Percentiles rank a stretch among this genome's conserved stretches.
These are phyloP conservation scores for Liodrosophila aerea DNA, from an alignment of 2,888 invertebrate genomes.

Conservation along the genomic window DNA sequence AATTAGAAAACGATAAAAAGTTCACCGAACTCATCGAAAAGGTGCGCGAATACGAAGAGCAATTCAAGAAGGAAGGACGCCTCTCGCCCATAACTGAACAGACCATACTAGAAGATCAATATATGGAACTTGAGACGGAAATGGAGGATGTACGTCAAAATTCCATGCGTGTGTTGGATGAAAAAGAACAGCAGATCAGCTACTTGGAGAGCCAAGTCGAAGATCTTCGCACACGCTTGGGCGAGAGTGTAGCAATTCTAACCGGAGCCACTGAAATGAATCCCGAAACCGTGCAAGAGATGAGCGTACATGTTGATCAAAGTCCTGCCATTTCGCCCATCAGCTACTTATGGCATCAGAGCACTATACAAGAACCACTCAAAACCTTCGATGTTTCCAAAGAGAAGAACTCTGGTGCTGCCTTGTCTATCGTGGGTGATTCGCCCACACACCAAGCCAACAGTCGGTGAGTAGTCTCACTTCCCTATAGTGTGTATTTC, in stretches of 20 bases:
- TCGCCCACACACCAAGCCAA: constrained; percentile 64
- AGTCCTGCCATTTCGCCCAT: constrained; percentile 83
- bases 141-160: constrained; percentile 84
- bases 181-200: constrained; percentile 84
- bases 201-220: constrained; percentile 83
- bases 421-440: constrained; percentile 44
- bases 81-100: constrained; percentile 91
- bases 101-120: constrained; percentile 87
- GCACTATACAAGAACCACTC: constrained; percentile 82
- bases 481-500: too few species aligned
- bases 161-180: constrained; percentile 84
- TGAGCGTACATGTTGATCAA: constrained; percentile 52
- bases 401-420: constrained; percentile 45
- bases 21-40: constrained; percentile 88
- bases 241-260: constrained; percentile 80
- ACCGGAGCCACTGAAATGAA: constrained; percentile 80
- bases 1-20: constrained; percentile 89
- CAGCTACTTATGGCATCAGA: constrained; percentile 83
- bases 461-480: constrained; percentile 65
- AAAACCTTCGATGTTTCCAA: constrained; percentile 76
- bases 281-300: constrained; percentile 54
- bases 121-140: constrained; percentile 88
- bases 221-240: constrained; percentile 80
- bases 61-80: constrained; percentile 85
- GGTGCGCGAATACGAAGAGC: constrained; percentile 91